Evolutionary conservation across 2,888 invertebrate genomes (phyloP).

Genomic region (Caenorhabditis japonica): DNA sequence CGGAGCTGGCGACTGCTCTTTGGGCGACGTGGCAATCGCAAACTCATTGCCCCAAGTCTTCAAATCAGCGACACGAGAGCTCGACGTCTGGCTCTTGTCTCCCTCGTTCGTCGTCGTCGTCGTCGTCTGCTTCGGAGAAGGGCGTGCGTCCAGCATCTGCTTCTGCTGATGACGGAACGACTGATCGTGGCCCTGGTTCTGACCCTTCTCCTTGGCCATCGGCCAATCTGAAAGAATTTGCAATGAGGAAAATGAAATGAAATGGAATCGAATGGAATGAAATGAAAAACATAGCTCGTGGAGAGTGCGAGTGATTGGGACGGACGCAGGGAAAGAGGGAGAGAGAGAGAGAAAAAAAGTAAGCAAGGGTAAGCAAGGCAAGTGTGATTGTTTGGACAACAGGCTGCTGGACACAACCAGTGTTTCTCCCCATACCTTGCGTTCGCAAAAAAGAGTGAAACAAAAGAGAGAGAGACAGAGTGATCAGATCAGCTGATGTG

Average conservation of each 20-base stretch:
- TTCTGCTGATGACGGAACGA: slow-evolving; percentile 48
- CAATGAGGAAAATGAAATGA: no score
- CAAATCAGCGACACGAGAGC: slow-evolving; percentile 35
- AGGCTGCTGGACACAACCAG: slow-evolving; percentile 3
- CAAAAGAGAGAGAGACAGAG: slow-evolving; percentile 10
- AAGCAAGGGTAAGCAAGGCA: no score
- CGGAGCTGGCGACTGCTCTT: slow-evolving; percentile 27
- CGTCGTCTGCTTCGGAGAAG: slow-evolving; percentile 17
- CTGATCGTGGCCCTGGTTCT: slow-evolving; percentile 38
- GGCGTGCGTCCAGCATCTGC: slow-evolving; percentile 45
- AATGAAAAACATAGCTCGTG: background rate
- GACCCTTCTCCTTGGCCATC: slow-evolving; percentile 46
- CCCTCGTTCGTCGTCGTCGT: slow-evolving; percentile 9
- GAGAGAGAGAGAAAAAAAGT: no score
- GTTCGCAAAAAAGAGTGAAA: slow-evolving; percentile 1
- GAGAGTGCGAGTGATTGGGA: no score
- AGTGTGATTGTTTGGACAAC: slow-evolving; percentile 32
- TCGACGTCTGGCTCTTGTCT: slow-evolving; percentile 16
- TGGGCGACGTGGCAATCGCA: slow-evolving; percentile 21
- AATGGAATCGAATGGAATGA: background rate
- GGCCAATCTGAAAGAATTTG: slow-evolving; percentile 49
- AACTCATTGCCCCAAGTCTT: slow-evolving; percentile 38
- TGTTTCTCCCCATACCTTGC: slow-evolving; percentile 28
- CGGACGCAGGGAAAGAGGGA: no score
- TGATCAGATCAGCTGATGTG: slow-evolving; percentile 46